phyloP scores from a whole-genome alignment of 1,140 invertebrate genomes.

The Brachionus angularis region DNA sequence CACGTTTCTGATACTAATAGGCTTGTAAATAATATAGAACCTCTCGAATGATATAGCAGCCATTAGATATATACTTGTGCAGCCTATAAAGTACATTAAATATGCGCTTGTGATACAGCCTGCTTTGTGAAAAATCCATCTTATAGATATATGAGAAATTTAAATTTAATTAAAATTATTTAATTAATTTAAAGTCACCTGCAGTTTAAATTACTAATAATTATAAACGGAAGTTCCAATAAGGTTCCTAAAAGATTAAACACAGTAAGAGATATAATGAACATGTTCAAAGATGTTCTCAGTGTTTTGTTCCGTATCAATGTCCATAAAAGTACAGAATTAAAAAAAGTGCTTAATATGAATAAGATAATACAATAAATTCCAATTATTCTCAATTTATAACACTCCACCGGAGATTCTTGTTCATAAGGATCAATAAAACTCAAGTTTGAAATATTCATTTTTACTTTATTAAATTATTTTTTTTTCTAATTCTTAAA shows the following conservation, averaged over 20 bases:
- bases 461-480: too few relatives aligned
- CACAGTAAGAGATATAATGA: slow-evolving; percentile 17
- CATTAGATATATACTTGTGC: slow-evolving; percentile 41
- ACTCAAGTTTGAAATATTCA: too few relatives aligned
- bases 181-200: too few relatives aligned
- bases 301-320: slow-evolving; percentile 22
- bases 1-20: slow-evolving; percentile 19
- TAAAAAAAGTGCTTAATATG: slow-evolving; percentile 11
- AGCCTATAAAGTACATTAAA: slow-evolving; percentile 39
- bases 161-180: too few relatives aligned
- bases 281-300: slow-evolving; percentile 20
- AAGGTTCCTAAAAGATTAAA: background rate
- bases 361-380: slow-evolving; percentile 3
- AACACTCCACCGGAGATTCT: slow-evolving; percentile 21
- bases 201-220: slow-evolving; percentile 23
- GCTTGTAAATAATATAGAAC: slow-evolving; percentile 43
- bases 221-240: slow-evolving; percentile 25
- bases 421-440: background rate
- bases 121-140: slow-evolving; percentile 23
- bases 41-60: slow-evolving; percentile 38
- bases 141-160: too few relatives aligned
- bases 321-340: slow-evolving; percentile 12
- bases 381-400: slow-evolving; percentile 14
- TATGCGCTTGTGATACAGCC: slow-evolving; percentile 12
- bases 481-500: too few relatives aligned